Percentiles rank a stretch among this genome's conserved stretches.
Evolutionary conservation across 1,140 invertebrate species (phyloP).

Genomic region (Daktulosphaira vitifoliae): DNA sequence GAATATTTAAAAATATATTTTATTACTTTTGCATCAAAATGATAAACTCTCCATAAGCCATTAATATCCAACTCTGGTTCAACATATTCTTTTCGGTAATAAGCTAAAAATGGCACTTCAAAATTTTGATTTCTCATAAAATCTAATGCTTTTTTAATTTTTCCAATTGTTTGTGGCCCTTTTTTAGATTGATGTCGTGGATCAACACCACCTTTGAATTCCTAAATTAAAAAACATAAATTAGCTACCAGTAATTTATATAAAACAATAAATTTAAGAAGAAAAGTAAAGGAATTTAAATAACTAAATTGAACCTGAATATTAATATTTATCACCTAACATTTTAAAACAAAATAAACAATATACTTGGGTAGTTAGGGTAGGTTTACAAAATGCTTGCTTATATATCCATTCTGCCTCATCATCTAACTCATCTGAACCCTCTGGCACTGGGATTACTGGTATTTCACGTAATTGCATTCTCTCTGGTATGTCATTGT

Average conservation of each 20-base stretch:
- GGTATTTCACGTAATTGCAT: slow-evolving; percentile 87
- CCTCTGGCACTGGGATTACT: slow-evolving; percentile 67
- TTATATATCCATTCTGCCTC: slow-evolving; percentile 98
- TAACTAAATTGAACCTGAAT: background rate
- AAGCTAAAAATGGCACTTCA: slow-evolving; percentile 97
- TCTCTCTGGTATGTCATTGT: slow-evolving; percentile 80
- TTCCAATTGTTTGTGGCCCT: slow-evolving; percentile 56
- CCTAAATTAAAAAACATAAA: slow-evolving; percentile 34
- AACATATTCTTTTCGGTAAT: slow-evolving; percentile 97
- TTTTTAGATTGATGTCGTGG: slow-evolving; percentile 38
- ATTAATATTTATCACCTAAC: background rate
- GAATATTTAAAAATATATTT: too few relatives aligned
- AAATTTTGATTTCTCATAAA: slow-evolving; percentile 92
- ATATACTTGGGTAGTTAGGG: slow-evolving; percentile 66
- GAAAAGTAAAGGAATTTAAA: background rate
- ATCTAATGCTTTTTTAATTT: slow-evolving; percentile 88
- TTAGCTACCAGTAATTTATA: background rate
- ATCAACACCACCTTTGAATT: slow-evolving; percentile 38
- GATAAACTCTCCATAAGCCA: slow-evolving; percentile 95
- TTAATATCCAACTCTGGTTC: slow-evolving; percentile 88
- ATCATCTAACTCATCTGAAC: slow-evolving; percentile 78
- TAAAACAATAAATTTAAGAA: background rate
- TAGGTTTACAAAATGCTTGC: slow-evolving; percentile 77
- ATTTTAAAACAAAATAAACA: background rate
- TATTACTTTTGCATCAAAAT: slow-evolving; percentile 84